phyloP scores from a whole-genome alignment of 2,888 invertebrate species.

The Xiphydria camelus region DNA sequence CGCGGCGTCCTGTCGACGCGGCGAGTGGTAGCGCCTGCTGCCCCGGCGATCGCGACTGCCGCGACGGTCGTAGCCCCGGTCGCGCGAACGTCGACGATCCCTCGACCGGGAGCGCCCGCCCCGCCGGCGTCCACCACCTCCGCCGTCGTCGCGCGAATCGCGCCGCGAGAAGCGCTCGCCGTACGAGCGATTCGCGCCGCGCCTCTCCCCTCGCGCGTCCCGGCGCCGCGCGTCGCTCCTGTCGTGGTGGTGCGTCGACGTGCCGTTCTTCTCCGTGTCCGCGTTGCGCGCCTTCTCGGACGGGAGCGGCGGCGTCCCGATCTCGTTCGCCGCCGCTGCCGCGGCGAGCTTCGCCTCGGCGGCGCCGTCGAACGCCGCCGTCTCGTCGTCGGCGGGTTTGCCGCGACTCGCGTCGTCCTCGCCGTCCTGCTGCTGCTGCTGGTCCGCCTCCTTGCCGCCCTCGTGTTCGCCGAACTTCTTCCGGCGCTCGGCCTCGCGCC shows the following conservation, averaged over 20 bases:
- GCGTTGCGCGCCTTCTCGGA: too few species aligned
- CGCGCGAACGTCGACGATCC: constrained; percentile 44
- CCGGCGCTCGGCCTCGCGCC: constrained; percentile 63
- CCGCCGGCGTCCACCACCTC: constrained; percentile 36
- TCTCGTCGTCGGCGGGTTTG: constrained; percentile 13
- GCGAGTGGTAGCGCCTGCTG: constrained; percentile 39
- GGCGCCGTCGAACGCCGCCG: constrained; percentile 19
- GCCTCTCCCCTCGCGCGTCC: constrained; percentile 23
- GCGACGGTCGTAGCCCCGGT: constrained; percentile 38
- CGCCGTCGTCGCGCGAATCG: constrained; percentile 40
- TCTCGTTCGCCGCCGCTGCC: neutral
- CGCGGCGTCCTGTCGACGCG: constrained; percentile 37
- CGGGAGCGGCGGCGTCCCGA: constrained; percentile 18
- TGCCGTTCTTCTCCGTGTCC: neutral
- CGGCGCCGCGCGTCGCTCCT: constrained; percentile 28
- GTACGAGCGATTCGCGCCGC: constrained; percentile 33
- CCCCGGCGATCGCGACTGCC: constrained; percentile 42
- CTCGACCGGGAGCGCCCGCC: constrained; percentile 44
- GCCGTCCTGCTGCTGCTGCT: constrained; percentile 24
- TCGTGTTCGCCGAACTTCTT: constrained; percentile 58
- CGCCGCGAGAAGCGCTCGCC: constrained; percentile 35
- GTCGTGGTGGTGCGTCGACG: constrained; percentile 19
- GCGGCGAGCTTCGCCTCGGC: too few species aligned
- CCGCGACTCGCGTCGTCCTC: neutral
- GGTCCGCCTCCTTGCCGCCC: constrained; percentile 35